Evolutionary conservation across 1,140 invertebrate genomes (phyloP), one percentile per base, ranked within the genome.

Genomic region (Platyscapa corneri): DNA sequence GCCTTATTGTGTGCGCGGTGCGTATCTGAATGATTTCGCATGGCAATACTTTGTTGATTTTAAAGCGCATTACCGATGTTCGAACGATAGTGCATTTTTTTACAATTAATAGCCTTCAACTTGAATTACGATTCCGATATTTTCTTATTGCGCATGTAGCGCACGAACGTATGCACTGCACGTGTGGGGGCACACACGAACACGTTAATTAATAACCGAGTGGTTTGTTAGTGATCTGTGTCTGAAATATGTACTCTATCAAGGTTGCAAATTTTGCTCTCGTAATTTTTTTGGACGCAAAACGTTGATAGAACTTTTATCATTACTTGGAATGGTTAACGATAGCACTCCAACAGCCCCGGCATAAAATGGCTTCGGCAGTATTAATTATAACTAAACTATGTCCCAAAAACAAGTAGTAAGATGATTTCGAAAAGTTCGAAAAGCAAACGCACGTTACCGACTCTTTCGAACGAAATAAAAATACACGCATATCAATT

Each of bases 281-380:
- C 37, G 30, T 74, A 74, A 74, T 39, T 39, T 74, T 39, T 42
- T 37, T 0, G 20, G n/a, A 6, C 7, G 16, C 39, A 72, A 34
- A 72, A 72, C 39, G 70, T 72, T 72, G 39, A 72, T 72, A 39
- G 70, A 72, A 39, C 34, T 37, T 39, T 39, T 39, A 72, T 72
- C 70, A 72, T 39, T 72, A 32, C 34, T 27, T 20, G 16, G 70
- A 72, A 27, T 72, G 70, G 30, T 72, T 27, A 39, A 72, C 65
- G 65, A 67, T 30, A 67, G 12, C n/a, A n/a, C 32, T 18, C 7
- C 6, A 65, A 23, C 30, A 65, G 46, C 14, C 14, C 14, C 6
- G 14, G 46, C 14, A 14, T 46, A 46, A n/a, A n/a, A n/a, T n/a
- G n/a, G n/a, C n/a, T n/a, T n/a, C n/a, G n/a, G n/a, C n/a, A 56